Conservation (phyloP, 2,888 invertebrate genomes). For the Halictus ligatus region DNA sequence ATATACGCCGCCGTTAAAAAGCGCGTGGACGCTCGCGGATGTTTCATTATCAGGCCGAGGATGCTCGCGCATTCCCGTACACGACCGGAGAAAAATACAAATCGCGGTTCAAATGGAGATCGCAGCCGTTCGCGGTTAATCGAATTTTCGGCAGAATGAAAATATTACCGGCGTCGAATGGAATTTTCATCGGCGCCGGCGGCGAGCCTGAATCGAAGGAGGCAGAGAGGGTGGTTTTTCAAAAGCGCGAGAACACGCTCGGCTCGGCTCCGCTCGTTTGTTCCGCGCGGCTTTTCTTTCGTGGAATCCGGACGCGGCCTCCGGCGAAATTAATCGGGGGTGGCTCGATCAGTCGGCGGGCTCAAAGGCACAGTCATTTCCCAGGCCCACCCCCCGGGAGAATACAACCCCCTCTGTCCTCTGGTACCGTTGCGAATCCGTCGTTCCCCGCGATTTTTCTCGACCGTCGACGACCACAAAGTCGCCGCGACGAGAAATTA, state of each 20-base stretch:
- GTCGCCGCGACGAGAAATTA: slow-evolving; percentile 34
- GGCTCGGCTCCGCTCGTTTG: slow-evolving; percentile 44
- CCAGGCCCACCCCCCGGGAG: slow-evolving; percentile 23
- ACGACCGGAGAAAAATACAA: no score
- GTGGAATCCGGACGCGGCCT: slow-evolving; percentile 45
- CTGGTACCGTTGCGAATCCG: background rate
- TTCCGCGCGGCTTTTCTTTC: slow-evolving; percentile 48
- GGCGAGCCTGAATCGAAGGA: background rate
- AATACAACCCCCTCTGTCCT: slow-evolving; percentile 24
- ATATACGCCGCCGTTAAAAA: background rate
- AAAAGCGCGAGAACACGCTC: slow-evolving; percentile 28
- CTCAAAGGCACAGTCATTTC: slow-evolving; percentile 61
- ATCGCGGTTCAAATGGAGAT: no score
- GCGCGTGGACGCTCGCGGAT: no score
- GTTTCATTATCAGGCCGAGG: no score
- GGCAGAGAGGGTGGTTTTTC: background rate
- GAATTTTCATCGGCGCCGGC: slow-evolving; percentile 17
- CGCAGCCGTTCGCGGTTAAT: background rate
- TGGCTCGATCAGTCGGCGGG: slow-evolving; percentile 45
- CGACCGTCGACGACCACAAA: slow-evolving; percentile 7
- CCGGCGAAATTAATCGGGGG: slow-evolving; percentile 67
- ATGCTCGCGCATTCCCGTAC: no score
- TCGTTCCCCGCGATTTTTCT: slow-evolving; percentile 28
- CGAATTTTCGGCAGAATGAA: background rate
- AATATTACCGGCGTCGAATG: slow-evolving; percentile 12